Evolutionary conservation across 1,140 invertebrate genomes (phyloP).

Genomic region (Hermetia illucens): DNA sequence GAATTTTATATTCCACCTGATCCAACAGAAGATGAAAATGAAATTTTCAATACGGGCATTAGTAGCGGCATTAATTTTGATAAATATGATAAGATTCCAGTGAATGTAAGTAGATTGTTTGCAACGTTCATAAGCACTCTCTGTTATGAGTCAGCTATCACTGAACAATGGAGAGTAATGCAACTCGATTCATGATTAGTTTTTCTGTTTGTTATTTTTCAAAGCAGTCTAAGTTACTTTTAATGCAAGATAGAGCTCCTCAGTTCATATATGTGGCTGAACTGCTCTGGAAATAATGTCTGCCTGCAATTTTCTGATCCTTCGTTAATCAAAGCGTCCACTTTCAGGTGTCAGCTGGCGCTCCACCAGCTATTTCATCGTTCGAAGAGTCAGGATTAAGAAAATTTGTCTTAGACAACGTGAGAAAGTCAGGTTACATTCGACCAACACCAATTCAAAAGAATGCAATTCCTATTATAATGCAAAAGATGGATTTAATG

Average conservation of each 20-base stretch:
- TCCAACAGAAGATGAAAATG: slow-evolving; percentile 48
- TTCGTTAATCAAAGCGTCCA: neutral
- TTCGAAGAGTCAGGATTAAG: slow-evolving; percentile 62
- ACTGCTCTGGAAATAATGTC: slow-evolving; percentile 1
- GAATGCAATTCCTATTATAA: slow-evolving; percentile 70
- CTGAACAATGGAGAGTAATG: no score
- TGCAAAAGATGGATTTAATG: slow-evolving; percentile 76
- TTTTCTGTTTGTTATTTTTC: no score
- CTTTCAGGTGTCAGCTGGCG: neutral
- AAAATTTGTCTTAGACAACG: slow-evolving; percentile 55
- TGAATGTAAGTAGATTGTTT: slow-evolving; percentile 43
- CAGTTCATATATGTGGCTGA: no score
- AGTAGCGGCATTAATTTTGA: slow-evolving; percentile 77
- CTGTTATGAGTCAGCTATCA: neutral
- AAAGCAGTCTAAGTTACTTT: no score
- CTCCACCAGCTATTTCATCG: slow-evolving; percentile 42
- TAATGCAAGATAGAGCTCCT: no score
- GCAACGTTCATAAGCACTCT: slow-evolving; percentile 6
- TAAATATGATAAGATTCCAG: slow-evolving; percentile 70
- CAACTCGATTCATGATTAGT: no score
- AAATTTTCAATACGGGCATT: slow-evolving; percentile 55
- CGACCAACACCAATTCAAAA: slow-evolving; percentile 92
- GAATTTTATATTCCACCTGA: slow-evolving; percentile 74
- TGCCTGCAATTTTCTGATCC: neutral
- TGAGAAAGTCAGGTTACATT: slow-evolving; percentile 64